phyloP scores from a whole-genome alignment of 2,888 invertebrate species.

The Polia nebulosa region DNA sequence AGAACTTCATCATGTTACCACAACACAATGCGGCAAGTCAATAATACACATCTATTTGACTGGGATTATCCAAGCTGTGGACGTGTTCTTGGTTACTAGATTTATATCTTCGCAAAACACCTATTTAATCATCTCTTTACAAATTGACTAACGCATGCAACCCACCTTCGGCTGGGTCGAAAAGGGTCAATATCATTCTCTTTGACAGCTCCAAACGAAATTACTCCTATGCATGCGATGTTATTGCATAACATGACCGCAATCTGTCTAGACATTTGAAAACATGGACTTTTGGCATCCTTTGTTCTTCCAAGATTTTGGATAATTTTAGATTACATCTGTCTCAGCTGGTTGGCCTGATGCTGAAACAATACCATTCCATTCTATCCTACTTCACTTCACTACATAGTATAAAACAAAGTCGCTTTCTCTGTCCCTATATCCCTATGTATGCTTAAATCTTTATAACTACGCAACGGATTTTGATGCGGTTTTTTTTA shows the following conservation, averaged over 20 bases:
- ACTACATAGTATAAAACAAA: too few species aligned
- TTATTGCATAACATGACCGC: conserved; percentile 54
- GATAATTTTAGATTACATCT: neutral
- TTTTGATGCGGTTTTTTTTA: too few species aligned
- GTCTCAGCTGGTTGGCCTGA: neutral
- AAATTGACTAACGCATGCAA: conserved; percentile 27
- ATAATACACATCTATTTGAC: conserved; percentile 18
- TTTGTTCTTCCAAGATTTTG: conserved; percentile 19
- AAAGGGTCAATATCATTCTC: conserved; percentile 66
- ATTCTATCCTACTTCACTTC: too few species aligned
- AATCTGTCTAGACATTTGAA: conserved; percentile 51
- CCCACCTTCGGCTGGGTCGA: conserved; percentile 53
- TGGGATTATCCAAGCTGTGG: conserved; percentile 5
- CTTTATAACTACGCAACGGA: too few species aligned
- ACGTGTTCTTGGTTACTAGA: conserved; percentile 1
- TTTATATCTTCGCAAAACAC: neutral
- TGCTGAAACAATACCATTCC: neutral
- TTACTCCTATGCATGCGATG: conserved; percentile 61
- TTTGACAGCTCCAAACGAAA: conserved; percentile 53
- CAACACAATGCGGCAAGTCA: conserved; percentile 32
- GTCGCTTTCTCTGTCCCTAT: too few species aligned
- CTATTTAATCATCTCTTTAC: conserved; percentile 18
- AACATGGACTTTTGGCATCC: conserved; percentile 9
- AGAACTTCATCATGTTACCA: neutral
- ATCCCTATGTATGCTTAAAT: too few species aligned